These are phyloP conservation scores for Stegophylla sp. DNA, from an alignment of 2,888 invertebrate species.

Conservation along the genomic window DNA sequence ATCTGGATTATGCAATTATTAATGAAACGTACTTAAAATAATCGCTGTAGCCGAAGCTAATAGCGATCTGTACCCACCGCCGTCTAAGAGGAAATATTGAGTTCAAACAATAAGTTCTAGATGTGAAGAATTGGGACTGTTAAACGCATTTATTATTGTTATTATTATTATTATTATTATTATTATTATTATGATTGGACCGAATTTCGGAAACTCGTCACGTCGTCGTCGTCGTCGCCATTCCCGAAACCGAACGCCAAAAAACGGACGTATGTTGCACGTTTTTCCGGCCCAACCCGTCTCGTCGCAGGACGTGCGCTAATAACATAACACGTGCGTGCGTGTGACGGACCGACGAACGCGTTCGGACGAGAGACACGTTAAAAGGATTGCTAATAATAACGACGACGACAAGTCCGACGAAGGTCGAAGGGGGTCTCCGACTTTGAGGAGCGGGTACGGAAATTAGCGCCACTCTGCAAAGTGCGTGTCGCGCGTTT, in stretches of 20 bases:
- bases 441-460: neutral
- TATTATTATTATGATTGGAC: neutral
- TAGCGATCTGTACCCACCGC: too few relatives aligned
- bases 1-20: too few relatives aligned
- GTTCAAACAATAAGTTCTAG: too few relatives aligned
- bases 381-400: conserved; percentile 47
- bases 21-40: too few relatives aligned
- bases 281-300: neutral
- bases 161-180: neutral
- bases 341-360: neutral
- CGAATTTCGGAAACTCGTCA: neutral
- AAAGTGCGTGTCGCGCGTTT: conserved; percentile 18
- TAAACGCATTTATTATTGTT: neutral
- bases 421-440: neutral
- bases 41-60: too few relatives aligned
- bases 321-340: neutral
- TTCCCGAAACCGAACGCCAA: neutral
- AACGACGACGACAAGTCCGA: conserved; percentile 11
- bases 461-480: conserved; percentile 37
- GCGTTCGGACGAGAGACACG: conserved; percentile 16
- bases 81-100: too few relatives aligned
- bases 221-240: neutral
- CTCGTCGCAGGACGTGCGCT: neutral
- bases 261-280: neutral
- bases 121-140: too few relatives aligned